Evolutionary conservation across 2,888 invertebrate species (phyloP), one percentile per base, ranked within the genome.

Genomic region (Phytoseiulus persimilis): DNA sequence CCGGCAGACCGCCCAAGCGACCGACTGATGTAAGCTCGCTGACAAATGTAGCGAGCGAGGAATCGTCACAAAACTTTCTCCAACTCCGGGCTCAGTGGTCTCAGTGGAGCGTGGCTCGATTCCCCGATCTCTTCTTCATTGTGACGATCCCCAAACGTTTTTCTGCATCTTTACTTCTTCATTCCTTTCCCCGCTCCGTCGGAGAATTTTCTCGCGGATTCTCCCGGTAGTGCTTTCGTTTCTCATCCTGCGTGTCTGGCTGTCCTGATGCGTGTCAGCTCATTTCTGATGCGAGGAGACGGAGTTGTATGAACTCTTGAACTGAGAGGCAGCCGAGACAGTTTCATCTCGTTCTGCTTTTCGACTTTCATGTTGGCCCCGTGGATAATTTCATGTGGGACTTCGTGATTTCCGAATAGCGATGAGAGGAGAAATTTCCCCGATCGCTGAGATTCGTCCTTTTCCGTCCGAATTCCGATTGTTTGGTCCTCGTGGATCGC

Each of bases 51-150:
- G 65, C 65, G 65, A 65, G 65, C 65, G 28, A 28, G 65, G 65
- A 65, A 65, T 65, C 65, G 65, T 65, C 65, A 23, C 65, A 65
- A 28, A 65, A 65, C 65, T 65, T 65, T 65, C 65, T 65, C 65
- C 65, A 65, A 65, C 65, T 65, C 18, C 28, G 23, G 65, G 28
- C 65, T 28, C 65, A 65, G 65, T 65, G 65, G 65, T 65, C 65
- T 65, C 65, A 65, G 65, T 65, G 65, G 65, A 65, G 65, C 65
- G 65, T 65, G 65, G 65, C 65, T 65, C 65, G 65, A 65, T 65
- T 28, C 65, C 65, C 23, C 14, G 65, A 65, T 65, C 28, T 65
- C 65, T 65, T 28, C 65, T 28, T 65, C 65, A 65, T 65, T 65
- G 65, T 65, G 65, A 23, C 65, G 65, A 65, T 65, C 65, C 28